A percentile compares a stretch with the other conserved stretches of the same genome.
Evolutionary conservation across 2,797 vertebrate genomes (phyloP).

Genomic region (Bovichtus diacanthus): DNA sequence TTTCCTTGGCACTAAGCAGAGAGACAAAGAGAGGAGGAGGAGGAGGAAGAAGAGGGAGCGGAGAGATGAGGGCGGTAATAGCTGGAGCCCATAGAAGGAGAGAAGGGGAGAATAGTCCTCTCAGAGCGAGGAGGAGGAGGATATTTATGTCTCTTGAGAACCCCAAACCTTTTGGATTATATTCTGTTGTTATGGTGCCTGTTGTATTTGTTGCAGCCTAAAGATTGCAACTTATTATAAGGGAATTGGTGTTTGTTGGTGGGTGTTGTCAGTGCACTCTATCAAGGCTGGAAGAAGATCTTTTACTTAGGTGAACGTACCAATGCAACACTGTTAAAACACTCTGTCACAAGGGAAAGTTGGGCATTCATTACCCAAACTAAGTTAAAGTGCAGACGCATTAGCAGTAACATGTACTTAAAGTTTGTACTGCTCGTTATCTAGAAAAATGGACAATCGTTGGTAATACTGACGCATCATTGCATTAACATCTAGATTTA

Average conservation of each 20-base stretch:
- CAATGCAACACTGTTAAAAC: background rate
- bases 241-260: slow-evolving; percentile 18
- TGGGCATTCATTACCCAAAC: background rate
- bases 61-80: slow-evolving; percentile 50
- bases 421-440: too few relatives aligned
- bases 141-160: slow-evolving; percentile 50
- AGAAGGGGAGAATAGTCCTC: slow-evolving; percentile 32
- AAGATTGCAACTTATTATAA: slow-evolving; percentile 35
- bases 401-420: background rate
- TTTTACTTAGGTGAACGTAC: background rate
- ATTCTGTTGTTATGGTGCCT: slow-evolving; percentile 52
- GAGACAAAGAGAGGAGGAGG: slow-evolving; percentile 42
- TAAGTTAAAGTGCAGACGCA: background rate
- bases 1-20: slow-evolving; percentile 34
- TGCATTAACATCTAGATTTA: background rate
- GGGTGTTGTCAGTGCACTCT: background rate
- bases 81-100: slow-evolving; percentile 40
- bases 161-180: slow-evolving; percentile 54
- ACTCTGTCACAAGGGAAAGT: background rate
- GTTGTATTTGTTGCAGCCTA: slow-evolving; percentile 58
- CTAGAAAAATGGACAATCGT: background rate
- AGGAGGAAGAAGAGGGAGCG: slow-evolving; percentile 2
- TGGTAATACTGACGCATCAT: background rate
- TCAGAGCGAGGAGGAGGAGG: slow-evolving; percentile 17
- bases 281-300: background rate